Base-by-base conservation (phyloP, 1,140 invertebrate genomes). In the Chironomus tepperi region DNA sequence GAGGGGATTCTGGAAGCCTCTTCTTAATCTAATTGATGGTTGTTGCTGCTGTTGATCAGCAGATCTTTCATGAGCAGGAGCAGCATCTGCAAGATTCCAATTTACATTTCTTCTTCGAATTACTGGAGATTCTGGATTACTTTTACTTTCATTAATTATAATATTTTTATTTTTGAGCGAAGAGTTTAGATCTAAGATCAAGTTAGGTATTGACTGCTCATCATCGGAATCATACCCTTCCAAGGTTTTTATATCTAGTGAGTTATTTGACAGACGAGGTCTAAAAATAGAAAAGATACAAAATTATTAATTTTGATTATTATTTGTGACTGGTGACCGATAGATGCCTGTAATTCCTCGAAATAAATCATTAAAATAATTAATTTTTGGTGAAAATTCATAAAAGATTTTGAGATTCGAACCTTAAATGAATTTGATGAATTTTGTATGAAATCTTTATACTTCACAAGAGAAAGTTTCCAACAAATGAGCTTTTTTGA, bases 71-170 rank as follows among this genome's bases (percentile, higher is more conserved):
- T 82, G 79, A 42, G n/a, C n/a, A n/a, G n/a, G n/a, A n/a, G n/a
- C n/a, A n/a, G n/a, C n/a, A n/a, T 81, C 79, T 7, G 81, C 79
- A 3, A 79, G 79, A 24, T 82, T 77, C 81, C 81, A 82, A 70
- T 82, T 82, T 15, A 82, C 81, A 75, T 81, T 83, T 6, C 83
- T 78, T 73, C 82, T 82, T 72, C 80, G 80, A 24, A 70, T 72
- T 75, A 18, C 64, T 74, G 67, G 72, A 16, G 74, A 34, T 34
- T 34, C 24, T 34, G 24, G 24, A 34, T 34, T 34, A 34, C 24
- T 34, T 34, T 2, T 74, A 65, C 47, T 15, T 1, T 12, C 5
- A 15, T 47, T 10, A 47, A 15, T 57, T 12, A 15, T 57, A 57
- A 12, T 57, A n/a, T 5, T 57, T 15, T 57, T n/a, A 57, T 15